Evolutionary conservation across 64 coral and sea anemone genomes (phyloP).

Genomic region (Stichodactyla helianthus): DNA sequence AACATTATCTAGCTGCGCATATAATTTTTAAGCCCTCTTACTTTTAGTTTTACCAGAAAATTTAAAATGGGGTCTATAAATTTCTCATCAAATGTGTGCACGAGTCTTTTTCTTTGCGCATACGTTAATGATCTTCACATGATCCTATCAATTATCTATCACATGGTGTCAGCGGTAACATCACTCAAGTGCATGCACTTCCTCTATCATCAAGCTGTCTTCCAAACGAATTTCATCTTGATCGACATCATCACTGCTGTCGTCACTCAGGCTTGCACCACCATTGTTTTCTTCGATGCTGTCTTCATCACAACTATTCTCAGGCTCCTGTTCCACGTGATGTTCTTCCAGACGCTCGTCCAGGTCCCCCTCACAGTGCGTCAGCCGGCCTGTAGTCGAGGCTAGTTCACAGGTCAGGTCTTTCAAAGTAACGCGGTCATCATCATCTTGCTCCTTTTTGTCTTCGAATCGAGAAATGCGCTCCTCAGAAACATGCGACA

Average conservation of each 20-base stretch:
- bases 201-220: neutral
- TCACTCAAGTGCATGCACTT: slow-evolving; percentile 24
- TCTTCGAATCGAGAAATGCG: slow-evolving; percentile 10
- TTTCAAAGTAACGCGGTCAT: slow-evolving; percentile 76
- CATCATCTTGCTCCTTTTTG: slow-evolving; percentile 66
- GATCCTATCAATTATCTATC: neutral
- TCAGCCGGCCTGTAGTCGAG: slow-evolving; percentile 74
- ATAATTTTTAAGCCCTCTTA: neutral
- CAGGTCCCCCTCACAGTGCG: slow-evolving; percentile 44
- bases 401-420: slow-evolving; percentile 93
- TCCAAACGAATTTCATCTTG: slow-evolving; percentile 9
- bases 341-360: neutral
- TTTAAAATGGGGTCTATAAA: too few relatives aligned
- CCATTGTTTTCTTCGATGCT: slow-evolving; percentile 68
- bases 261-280: slow-evolving; percentile 9
- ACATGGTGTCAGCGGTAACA: neutral
- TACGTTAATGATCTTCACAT: too few relatives aligned
- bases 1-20: neutral
- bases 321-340: neutral
- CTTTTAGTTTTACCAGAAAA: neutral
- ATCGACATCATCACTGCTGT: slow-evolving; percentile 14
- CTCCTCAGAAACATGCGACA: slow-evolving; percentile 15
- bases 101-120: neutral
- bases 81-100: neutral
- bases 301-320: slow-evolving; percentile 43